Conservation (phyloP, 1,140 invertebrate species). For the Drosophila willistoni region DNA sequence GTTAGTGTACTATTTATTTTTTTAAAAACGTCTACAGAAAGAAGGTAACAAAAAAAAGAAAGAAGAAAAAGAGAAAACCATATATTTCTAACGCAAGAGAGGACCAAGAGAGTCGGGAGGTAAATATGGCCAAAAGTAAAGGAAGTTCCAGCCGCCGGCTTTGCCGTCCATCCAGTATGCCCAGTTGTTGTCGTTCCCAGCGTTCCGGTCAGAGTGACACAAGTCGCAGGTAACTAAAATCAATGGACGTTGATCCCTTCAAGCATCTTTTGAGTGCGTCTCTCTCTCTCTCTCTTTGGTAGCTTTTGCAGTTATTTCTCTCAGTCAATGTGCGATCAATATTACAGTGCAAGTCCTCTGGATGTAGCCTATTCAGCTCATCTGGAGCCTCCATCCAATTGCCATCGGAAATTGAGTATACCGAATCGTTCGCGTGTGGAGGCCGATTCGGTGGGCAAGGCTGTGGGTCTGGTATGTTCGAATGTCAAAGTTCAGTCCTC, state of each 20-base stretch:
- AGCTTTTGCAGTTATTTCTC: conserved; percentile 22
- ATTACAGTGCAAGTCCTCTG: neutral
- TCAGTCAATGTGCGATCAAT: neutral
- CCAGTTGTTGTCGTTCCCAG: conserved; percentile 18
- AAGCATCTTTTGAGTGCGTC: neutral
- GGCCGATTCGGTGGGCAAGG: conserved; percentile 42
- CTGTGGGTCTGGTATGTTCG: conserved; percentile 37
- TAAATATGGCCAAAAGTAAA: neutral
- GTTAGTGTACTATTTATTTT: conserved; percentile 2
- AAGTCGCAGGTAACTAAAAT: conserved; percentile 32
- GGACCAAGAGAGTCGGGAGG: neutral
- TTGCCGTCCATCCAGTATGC: neutral
- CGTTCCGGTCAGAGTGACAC: neutral
- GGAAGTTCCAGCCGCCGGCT: neutral
- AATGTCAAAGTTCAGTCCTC: neutral
- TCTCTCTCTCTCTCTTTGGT: too few species aligned
- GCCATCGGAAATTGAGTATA: neutral
- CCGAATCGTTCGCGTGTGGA: conserved; percentile 17
- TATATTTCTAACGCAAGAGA: neutral
- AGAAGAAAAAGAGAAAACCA: neutral
- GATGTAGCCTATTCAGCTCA: neutral
- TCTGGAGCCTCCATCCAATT: conserved; percentile 1
- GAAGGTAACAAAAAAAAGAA: neutral
- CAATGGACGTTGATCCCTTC: too few species aligned
- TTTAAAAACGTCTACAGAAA: neutral